phyloP scores from a whole-genome alignment of 2,888 invertebrate species.

The Girardia tigrina region DNA sequence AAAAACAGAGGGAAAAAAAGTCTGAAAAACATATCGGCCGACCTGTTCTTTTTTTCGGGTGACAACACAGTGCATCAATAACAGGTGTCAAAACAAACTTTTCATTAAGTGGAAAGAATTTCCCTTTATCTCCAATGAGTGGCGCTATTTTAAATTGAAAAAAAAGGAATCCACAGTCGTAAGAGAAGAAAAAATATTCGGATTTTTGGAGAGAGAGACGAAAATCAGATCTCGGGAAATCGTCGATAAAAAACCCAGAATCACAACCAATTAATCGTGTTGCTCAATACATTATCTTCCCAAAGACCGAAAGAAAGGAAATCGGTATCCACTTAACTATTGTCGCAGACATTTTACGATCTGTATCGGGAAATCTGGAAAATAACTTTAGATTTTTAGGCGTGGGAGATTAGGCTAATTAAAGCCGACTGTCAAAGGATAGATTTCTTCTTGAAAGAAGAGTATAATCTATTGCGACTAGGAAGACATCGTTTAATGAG shows the following conservation, averaged over 20 bases:
- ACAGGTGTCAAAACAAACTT: constrained; percentile 1
- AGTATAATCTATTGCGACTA: not conserved
- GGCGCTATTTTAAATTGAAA: not conserved
- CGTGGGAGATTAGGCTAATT: constrained; percentile 23
- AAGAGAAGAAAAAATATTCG: not conserved
- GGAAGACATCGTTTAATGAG: constrained; percentile 9
- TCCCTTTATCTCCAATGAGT: not conserved
- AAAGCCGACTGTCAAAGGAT: constrained; percentile 16
- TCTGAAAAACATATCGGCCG: not conserved
- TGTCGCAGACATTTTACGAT: constrained; percentile 2
- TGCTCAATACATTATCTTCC: not conserved
- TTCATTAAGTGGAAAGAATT: not conserved
- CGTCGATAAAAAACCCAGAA: not conserved
- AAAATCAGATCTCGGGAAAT: not conserved
- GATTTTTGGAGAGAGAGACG: not conserved
- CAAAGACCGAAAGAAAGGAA: not conserved
- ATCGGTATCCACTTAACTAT: constrained; percentile 7
- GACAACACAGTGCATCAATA: not conserved
- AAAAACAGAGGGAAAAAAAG: not conserved
- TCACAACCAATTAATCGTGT: not conserved
- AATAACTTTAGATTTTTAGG: constrained; percentile 9
- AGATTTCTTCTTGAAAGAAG: not conserved
- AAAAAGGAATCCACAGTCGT: not conserved
- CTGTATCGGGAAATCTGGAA: constrained; percentile 1
- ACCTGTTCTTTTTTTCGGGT: no score